phyloP scores from a whole-genome alignment of 2,113 vertebrate genomes.

The Hylia prasina region DNA sequence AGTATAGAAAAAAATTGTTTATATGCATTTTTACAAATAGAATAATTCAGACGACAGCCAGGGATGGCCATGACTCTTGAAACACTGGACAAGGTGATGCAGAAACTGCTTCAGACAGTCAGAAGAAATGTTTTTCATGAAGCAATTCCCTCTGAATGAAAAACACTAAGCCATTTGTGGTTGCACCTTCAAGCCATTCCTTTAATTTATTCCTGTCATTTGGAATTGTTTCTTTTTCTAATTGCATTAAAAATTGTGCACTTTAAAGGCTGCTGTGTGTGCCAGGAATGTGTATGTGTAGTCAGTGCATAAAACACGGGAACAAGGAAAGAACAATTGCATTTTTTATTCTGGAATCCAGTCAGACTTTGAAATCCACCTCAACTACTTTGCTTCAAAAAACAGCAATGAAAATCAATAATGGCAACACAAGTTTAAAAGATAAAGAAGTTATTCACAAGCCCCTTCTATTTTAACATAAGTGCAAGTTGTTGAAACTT shows the following conservation, averaged over 20 bases:
- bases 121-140: background rate
- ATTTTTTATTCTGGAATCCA: background rate
- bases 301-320: background rate
- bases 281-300: background rate
- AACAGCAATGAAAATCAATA: background rate
- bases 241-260: constrained; percentile 19
- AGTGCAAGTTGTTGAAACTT: background rate
- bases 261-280: background rate
- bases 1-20: background rate
- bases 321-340: background rate
- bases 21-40: background rate
- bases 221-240: constrained; percentile 29
- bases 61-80: background rate
- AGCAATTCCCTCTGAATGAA: background rate
- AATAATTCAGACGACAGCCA: background rate
- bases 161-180: background rate
- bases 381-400: background rate
- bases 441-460: background rate
- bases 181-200: background rate
- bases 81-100: background rate
- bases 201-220: constrained; percentile 17
- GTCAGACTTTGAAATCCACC: background rate
- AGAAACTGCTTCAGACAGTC: background rate
- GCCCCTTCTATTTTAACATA: background rate
- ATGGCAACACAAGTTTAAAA: background rate